phyloP scores from a whole-genome alignment of 2,797 vertebrate species.

The Meda fulgida region DNA sequence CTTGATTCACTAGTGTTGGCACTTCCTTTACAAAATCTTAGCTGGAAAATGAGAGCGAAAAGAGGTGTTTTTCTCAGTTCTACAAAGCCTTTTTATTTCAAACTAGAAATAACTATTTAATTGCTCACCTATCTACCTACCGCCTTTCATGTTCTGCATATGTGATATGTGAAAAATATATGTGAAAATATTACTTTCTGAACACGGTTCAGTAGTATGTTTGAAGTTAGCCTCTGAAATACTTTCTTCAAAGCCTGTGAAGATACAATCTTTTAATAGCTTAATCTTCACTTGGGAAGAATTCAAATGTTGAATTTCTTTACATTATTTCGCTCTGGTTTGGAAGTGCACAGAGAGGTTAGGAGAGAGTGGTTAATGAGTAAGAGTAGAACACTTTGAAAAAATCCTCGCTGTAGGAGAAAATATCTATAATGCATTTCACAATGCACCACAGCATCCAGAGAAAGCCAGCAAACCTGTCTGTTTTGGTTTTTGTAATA shows the following conservation, averaged over 20 bases:
- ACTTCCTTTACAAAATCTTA: constrained; percentile 66
- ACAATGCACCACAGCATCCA: constrained; percentile 48
- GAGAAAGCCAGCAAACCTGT: constrained; percentile 67
- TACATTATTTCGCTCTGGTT: neutral
- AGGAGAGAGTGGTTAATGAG: constrained; percentile 46
- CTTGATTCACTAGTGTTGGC: constrained; percentile 38
- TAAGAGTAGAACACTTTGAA: constrained; percentile 21
- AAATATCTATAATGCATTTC: constrained; percentile 62
- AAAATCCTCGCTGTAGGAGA: constrained; percentile 42
- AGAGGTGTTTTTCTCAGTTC: constrained; percentile 68
- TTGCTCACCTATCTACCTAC: constrained; percentile 75
- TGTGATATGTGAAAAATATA: constrained; percentile 59
- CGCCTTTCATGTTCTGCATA: constrained; percentile 76
- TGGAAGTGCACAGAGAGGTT: neutral
- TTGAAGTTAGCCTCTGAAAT: constrained; percentile 24
- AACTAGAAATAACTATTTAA: constrained; percentile 76
- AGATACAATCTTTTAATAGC: constrained; percentile 23
- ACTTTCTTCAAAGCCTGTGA: constrained; percentile 21
- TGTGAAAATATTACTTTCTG: constrained; percentile 19
- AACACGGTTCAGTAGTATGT: constrained; percentile 1
- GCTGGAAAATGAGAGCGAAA: constrained; percentile 68
- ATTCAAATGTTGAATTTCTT: constrained; percentile 20
- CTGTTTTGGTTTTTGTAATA: constrained; percentile 73
- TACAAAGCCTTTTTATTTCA: constrained; percentile 74
- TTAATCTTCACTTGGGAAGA: constrained; percentile 34